Base-by-base conservation (phyloP, 2,888 invertebrate species). In the Antitype chi region DNA sequence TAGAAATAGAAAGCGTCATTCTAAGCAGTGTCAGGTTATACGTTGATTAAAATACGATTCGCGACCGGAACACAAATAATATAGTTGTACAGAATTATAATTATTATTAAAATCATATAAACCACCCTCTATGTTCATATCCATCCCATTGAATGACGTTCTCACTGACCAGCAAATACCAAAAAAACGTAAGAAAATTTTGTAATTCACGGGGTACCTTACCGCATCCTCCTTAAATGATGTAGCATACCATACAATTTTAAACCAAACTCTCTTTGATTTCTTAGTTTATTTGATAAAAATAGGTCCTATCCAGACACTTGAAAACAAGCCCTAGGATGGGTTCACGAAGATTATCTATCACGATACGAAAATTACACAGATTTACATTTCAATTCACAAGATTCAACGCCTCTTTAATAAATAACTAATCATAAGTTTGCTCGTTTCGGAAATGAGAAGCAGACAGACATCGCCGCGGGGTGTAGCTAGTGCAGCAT, bases 401-500 rank as follows among this genome's bases (percentile, higher is more conserved):
- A 25, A 55, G 43, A 67, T 63, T 49, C 28, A 53, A 57, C 28
- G 32, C 28, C 59, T 66, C 25, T 66, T 53, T 11, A 66, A 62
- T 74, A 59, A 69, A 62, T 15, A 9, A 57, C 47, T 38, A 62
- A 64, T 66, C 52, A 69, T 32, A 69, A 71, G 59, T 72, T 64
- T 43, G 52, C 70, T 63, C 11, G 43, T n/a, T 66, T 32, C 49
- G 2, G 59, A 59, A 47, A 70, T 32, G 67, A 73, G 43, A 17
- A 63, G 52, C 43, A 57, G 83, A 59, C 71, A 80, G 57, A 63
- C 73, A 73, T 38, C 62, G 63, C 85, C 67, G 78, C 76, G 38
- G 76, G 79, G 38, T 32, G 49, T 55, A 59, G 60, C 60, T 67
- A 75, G 76, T 63, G 53, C n/a, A 68, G 8, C 75, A 74, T 80